Evolutionary conservation across 2,113 vertebrate species (phyloP).

Genomic region (Thalassarche chlororhynchos): DNA sequence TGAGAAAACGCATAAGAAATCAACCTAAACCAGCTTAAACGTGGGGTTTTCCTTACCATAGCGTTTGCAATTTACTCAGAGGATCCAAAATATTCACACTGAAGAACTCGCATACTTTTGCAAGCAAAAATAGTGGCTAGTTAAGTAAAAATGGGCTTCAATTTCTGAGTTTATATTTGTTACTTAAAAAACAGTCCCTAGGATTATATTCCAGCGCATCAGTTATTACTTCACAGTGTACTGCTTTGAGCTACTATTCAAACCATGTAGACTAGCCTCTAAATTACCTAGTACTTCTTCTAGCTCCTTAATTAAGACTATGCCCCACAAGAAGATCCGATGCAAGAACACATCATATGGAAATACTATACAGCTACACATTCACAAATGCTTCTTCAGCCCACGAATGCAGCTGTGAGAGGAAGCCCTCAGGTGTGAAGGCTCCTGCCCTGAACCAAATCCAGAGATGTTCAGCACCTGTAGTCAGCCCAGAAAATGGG

Average conservation of each 20-base stretch:
- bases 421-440: background rate
- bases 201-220: background rate
- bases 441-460: background rate
- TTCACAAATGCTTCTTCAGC: background rate
- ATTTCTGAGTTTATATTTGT: background rate
- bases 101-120: background rate
- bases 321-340: background rate
- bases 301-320: background rate
- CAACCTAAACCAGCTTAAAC: background rate
- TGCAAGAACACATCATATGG: background rate
- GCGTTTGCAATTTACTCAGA: background rate
- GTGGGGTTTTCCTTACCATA: background rate
- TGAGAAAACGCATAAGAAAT: background rate
- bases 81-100: background rate
- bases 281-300: background rate
- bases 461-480: background rate
- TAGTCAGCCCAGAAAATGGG: background rate
- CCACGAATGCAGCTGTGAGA: rapidly evolving
- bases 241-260: background rate
- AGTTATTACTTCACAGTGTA: rapidly evolving
- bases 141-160: background rate
- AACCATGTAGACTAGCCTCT: background rate
- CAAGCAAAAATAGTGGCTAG: background rate
- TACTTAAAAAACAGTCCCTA: background rate
- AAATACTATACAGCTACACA: background rate